Percentiles rank a stretch among this genome's conserved stretches.
Conservation (phyloP, 1,140 invertebrate species). For the Diabrotica virgifera region DNA sequence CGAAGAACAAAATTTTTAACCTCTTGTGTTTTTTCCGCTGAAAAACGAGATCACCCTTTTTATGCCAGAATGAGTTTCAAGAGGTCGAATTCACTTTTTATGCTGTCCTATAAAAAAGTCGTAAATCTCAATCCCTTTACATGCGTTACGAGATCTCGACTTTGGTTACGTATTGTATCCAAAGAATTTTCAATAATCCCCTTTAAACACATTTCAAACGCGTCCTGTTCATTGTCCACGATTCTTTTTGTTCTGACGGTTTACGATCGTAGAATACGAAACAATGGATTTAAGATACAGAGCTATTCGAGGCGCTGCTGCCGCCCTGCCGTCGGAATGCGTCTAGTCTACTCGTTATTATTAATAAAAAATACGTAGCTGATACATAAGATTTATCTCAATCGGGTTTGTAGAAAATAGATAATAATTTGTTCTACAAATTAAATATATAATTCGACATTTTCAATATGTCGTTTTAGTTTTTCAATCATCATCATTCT, state of each 20-base stretch:
- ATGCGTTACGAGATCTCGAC: background rate
- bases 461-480: too few relatives aligned
- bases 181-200: slow-evolving; percentile 1
- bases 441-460: too few relatives aligned
- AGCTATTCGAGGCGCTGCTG: background rate
- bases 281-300: background rate
- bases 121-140: background rate
- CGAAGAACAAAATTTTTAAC: background rate
- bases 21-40: background rate
- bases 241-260: background rate
- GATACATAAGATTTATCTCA: too few relatives aligned
- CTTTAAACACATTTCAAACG: slow-evolving; percentile 1
- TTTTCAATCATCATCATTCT: too few relatives aligned
- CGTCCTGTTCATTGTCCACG: background rate
- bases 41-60: background rate
- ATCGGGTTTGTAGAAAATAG: too few relatives aligned
- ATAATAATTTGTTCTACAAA: too few relatives aligned
- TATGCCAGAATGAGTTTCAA: background rate
- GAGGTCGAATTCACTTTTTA: background rate
- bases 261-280: background rate
- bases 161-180: background rate
- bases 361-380: too few relatives aligned
- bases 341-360: too few relatives aligned
- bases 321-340: too few relatives aligned
- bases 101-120: background rate